Percentiles rank a stretch among this genome's conserved stretches.
Evolutionary conservation across 1,140 invertebrate species (phyloP).

Genomic region (Magallana gigas): DNA sequence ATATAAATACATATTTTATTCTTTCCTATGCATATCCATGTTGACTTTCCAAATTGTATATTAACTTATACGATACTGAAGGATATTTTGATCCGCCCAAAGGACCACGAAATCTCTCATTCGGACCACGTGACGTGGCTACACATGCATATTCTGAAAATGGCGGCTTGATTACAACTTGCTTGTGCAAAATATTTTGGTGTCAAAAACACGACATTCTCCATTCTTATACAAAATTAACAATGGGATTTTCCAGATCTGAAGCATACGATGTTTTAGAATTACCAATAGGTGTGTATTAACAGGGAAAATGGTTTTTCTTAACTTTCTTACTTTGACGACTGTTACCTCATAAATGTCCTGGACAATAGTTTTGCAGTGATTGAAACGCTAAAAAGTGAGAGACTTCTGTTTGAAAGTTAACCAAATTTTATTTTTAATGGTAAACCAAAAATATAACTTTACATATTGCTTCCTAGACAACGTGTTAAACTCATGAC

Average conservation of each 20-base stretch:
- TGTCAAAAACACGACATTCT: neutral
- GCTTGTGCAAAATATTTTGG: neutral
- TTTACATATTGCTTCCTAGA: neutral
- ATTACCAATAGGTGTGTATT: constrained; percentile 60
- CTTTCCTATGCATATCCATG: no score
- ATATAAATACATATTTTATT: no score
- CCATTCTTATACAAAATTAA: neutral
- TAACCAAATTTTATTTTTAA: no score
- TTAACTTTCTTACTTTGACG: neutral
- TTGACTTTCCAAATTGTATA: no score
- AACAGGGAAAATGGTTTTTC: neutral
- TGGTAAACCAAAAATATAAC: no score
- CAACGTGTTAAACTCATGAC: neutral
- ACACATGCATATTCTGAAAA: constrained; percentile 28
- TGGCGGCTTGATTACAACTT: constrained; percentile 16
- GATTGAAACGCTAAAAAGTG: no score
- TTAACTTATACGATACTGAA: no score
- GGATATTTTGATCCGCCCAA: neutral
- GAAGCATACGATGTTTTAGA: constrained; percentile 64
- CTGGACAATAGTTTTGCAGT: neutral
- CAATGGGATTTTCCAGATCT: constrained; percentile 60
- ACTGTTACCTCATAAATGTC: neutral
- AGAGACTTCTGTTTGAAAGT: no score
- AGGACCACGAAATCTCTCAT: neutral
- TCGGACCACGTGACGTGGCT: constrained; percentile 21